Percentiles rank a stretch among this genome's conserved stretches.
These are phyloP conservation scores for Psammodynastes pulverulentus DNA, from an alignment of 2,113 vertebrate genomes.

Conservation along the genomic window DNA sequence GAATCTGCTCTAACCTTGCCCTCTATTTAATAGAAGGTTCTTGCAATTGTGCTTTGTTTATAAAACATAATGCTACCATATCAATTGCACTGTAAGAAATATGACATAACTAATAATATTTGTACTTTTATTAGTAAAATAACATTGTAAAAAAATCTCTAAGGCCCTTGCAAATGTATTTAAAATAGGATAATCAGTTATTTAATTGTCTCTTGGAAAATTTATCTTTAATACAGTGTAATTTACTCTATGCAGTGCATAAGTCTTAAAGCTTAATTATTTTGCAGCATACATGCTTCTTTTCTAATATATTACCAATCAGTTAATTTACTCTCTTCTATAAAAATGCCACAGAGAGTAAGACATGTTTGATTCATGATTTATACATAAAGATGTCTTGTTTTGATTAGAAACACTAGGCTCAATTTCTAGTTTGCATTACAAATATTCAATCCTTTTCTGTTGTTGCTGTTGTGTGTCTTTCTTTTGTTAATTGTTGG, in stretches of 20 bases:
- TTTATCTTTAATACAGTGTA: neutral
- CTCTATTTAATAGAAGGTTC: neutral
- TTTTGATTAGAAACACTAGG: conserved; percentile 7
- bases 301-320: neutral
- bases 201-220: neutral
- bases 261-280: neutral
- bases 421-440: conserved; percentile 17
- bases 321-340: neutral
- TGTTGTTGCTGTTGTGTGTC: neutral
- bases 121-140: neutral
- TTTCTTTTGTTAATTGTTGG: neutral
- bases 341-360: neutral
- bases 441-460: neutral
- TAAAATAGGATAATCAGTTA: neutral
- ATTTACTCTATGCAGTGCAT: neutral
- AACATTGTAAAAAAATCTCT: neutral
- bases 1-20: neutral
- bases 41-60: neutral
- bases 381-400: conserved; percentile 9
- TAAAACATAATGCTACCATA: neutral
- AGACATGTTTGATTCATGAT: conserved; percentile 27
- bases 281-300: neutral
- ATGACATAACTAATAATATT: neutral
- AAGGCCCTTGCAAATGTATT: neutral
- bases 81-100: neutral